Percentiles rank a stretch among this genome's conserved stretches.
Conservation (phyloP, 2,888 invertebrate genomes). For the Campaea margaritaria region DNA sequence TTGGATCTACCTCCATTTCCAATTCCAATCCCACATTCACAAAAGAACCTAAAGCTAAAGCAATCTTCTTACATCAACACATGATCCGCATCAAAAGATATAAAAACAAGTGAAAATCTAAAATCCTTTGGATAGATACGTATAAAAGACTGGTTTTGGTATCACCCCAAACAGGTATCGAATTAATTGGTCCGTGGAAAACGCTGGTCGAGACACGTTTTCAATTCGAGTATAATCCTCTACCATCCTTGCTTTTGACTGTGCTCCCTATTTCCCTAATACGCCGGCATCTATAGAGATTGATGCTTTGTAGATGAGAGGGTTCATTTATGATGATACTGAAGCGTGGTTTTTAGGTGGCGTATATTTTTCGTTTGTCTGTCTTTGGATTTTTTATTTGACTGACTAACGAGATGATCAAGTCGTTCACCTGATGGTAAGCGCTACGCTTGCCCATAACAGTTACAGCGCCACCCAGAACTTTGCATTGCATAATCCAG, state of each 20-base stretch:
- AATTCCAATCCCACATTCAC: slow-evolving; percentile 1
- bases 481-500: too few relatives aligned
- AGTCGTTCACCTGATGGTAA: too few relatives aligned
- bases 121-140: too few relatives aligned
- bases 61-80: slow-evolving; percentile 16
- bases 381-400: too few relatives aligned
- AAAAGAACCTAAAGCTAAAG: slow-evolving; percentile 3
- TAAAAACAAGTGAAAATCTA: too few relatives aligned
- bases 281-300: background rate
- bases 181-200: slow-evolving; percentile 38
- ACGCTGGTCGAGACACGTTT: slow-evolving; percentile 40
- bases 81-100: background rate
- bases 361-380: too few relatives aligned
- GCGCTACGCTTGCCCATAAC: too few relatives aligned
- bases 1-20: slow-evolving; percentile 1
- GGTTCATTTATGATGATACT: background rate
- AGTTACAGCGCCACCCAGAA: too few relatives aligned
- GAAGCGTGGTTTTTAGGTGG: background rate
- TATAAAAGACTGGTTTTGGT: background rate
- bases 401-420: too few relatives aligned
- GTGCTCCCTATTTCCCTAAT: slow-evolving; percentile 12
- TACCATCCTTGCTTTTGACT: slow-evolving; percentile 37
- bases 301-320: slow-evolving; percentile 6
- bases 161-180: slow-evolving; percentile 19
- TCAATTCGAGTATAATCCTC: slow-evolving; percentile 41